A percentile compares a stretch with the other conserved stretches of the same genome.
These are phyloP conservation scores for Mus minutoides DNA, from an alignment of 2,797 vertebrate genomes.

Conservation along the genomic window DNA sequence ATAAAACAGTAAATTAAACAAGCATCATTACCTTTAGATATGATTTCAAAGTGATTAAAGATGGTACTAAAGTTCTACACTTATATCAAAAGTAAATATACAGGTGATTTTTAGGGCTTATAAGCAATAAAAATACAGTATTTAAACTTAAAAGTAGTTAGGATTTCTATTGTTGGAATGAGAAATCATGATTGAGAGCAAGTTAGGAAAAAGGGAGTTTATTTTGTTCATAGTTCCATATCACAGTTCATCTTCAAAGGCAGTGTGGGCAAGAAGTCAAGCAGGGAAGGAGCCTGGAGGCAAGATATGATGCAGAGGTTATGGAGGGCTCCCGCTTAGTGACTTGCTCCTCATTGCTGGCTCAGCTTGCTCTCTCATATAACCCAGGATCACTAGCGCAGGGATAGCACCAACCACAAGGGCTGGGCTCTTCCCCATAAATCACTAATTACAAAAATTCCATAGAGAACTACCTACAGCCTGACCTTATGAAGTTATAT, in stretches of 20 bases:
- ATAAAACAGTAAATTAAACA: neutral
- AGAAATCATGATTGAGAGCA: neutral
- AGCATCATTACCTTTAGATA: neutral
- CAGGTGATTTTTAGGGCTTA: neutral
- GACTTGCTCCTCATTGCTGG: neutral
- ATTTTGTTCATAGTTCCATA: neutral
- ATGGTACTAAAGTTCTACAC: neutral
- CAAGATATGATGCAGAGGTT: neutral
- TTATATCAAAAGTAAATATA: neutral
- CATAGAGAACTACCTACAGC: neutral
- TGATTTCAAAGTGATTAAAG: neutral
- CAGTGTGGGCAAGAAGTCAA: neutral
- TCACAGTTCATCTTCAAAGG: neutral
- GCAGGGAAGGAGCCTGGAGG: neutral
- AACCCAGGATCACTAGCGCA: neutral
- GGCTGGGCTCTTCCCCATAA: neutral
- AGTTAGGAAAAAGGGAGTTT: neutral
- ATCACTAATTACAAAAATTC: neutral
- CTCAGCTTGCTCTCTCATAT: neutral
- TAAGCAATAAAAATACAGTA: neutral
- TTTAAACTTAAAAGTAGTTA: neutral
- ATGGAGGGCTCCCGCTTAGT: neutral
- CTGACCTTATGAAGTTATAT: neutral
- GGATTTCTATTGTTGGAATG: neutral
- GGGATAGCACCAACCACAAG: neutral